Percentiles rank a stretch among this genome's conserved stretches.
Evolutionary conservation across 2,113 vertebrate genomes (phyloP).

Genomic region (Takifugu flavidus): DNA sequence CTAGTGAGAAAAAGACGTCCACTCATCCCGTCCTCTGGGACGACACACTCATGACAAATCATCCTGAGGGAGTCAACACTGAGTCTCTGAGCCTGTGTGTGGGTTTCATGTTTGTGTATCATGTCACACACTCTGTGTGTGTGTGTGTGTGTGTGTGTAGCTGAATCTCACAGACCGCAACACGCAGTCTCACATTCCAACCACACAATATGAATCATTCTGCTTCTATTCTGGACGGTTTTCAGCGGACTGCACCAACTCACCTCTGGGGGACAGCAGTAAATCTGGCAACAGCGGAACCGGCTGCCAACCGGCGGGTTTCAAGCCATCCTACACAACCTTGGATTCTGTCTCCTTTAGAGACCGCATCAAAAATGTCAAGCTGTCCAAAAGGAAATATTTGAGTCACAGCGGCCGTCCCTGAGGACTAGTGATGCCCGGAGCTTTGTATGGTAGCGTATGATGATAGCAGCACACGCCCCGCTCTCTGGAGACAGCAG

Average conservation of each 20-base stretch:
- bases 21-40: slow-evolving; percentile 29
- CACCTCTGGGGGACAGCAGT: slow-evolving; percentile 44
- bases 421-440: slow-evolving; percentile 11
- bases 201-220: slow-evolving; percentile 37
- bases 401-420: slow-evolving; percentile 14
- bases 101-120: slow-evolving; percentile 22
- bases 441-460: slow-evolving; percentile 15
- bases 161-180: slow-evolving; percentile 7
- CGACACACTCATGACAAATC: slow-evolving; percentile 47
- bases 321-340: slow-evolving; percentile 24
- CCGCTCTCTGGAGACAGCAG: not conserved
- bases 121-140: slow-evolving; percentile 7
- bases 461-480: slow-evolving; percentile 9
- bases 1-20: slow-evolving; percentile 26
- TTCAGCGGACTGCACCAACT: slow-evolving; percentile 35
- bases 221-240: slow-evolving; percentile 15
- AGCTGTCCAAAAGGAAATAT: slow-evolving; percentile 29
- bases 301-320: slow-evolving; percentile 3
- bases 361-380: slow-evolving; percentile 28
- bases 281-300: slow-evolving; percentile 35
- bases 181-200: slow-evolving; percentile 12
- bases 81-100: slow-evolving; percentile 24
- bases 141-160: slow-evolving; percentile 1
- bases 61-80: slow-evolving; percentile 41
- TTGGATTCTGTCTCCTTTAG: slow-evolving; percentile 8